Conservation (phyloP, 2,888 invertebrate genomes). For the Diploptera punctata region DNA sequence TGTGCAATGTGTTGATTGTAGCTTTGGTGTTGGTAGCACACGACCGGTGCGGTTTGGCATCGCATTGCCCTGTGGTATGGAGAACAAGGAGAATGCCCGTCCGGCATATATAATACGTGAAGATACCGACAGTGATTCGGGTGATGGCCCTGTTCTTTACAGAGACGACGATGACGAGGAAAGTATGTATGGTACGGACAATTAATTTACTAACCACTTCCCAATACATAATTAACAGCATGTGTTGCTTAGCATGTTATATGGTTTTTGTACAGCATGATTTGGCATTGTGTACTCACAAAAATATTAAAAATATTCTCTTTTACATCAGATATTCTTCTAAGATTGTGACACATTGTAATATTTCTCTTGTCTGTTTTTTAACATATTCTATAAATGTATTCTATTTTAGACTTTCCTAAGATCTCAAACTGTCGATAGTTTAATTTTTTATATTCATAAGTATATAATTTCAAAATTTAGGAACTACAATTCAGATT, state of each 20-base stretch:
- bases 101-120: conserved; percentile 73
- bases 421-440: no score
- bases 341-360: no score
- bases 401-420: no score
- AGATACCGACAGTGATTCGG: conserved; percentile 65
- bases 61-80: conserved; percentile 74
- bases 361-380: no score
- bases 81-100: conserved; percentile 88
- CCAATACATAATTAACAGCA: not conserved
- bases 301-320: no score
- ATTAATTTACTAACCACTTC: not conserved
- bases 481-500: no score
- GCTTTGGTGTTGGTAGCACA: conserved; percentile 59
- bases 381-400: no score
- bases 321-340: no score
- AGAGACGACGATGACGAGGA: conserved; percentile 71
- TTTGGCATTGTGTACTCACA: not conserved
- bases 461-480: no score
- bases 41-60: conserved; percentile 81
- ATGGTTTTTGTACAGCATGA: not conserved
- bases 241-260: conserved; percentile 12
- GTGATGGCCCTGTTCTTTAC: conserved; percentile 73
- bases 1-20: conserved; percentile 19
- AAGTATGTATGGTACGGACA: conserved; percentile 44
- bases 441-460: no score